These are phyloP conservation scores for Buceros bicornis DNA, from an alignment of 2,797 vertebrate species.

Conservation along the genomic window DNA sequence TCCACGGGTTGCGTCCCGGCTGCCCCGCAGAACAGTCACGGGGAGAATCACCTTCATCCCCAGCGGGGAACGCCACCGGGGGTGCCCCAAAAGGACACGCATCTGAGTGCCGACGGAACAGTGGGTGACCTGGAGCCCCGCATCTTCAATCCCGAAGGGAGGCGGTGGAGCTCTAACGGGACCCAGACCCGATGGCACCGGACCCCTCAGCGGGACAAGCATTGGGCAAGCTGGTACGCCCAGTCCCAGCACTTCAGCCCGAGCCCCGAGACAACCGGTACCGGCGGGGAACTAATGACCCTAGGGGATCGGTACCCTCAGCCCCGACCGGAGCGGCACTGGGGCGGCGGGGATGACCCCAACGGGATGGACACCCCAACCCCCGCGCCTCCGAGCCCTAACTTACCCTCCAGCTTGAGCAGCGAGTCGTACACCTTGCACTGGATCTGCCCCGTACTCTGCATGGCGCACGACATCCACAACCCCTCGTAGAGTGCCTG, in stretches of 20 bases:
- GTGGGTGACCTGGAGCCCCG: neutral
- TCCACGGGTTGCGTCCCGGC: neutral
- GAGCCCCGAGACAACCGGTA: neutral
- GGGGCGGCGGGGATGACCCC: neutral
- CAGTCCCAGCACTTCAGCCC: neutral
- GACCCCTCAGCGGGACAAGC: no score
- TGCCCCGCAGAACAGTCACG: neutral
- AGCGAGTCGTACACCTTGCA: constrained; percentile 94
- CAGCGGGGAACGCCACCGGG: neutral
- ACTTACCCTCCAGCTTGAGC: constrained; percentile 84
- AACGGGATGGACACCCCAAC: neutral
- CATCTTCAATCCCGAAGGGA: neutral
- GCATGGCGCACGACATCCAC: constrained; percentile 93
- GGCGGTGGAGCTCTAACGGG: no score
- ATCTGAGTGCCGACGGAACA: neutral
- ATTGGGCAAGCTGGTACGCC: neutral
- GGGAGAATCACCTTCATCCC: neutral
- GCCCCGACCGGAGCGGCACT: neutral
- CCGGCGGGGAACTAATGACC: fast-evolving
- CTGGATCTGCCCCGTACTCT: constrained; percentile 94
- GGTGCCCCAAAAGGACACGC: neutral
- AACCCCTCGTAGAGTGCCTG: constrained; percentile 93
- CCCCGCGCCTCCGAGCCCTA: neutral
- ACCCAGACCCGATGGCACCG: neutral
- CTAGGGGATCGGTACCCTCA: fast-evolving